These are phyloP conservation scores for Crematogaster levior DNA, from an alignment of 2,888 invertebrate genomes.

Conservation along the genomic window DNA sequence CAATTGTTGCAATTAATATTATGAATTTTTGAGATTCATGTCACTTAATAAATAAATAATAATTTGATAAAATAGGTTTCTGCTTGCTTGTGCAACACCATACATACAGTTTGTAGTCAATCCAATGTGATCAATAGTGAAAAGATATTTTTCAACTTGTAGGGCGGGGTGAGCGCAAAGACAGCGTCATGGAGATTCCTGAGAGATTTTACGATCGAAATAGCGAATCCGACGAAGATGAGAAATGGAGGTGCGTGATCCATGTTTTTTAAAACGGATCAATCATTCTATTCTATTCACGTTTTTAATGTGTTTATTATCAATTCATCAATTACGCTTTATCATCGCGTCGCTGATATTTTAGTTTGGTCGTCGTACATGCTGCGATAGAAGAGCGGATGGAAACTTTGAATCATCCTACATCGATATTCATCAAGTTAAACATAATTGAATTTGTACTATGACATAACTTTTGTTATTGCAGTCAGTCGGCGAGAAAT, in stretches of 20 bases:
- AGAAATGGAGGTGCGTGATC: slow-evolving; percentile 83
- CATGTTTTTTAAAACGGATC: slow-evolving; percentile 23
- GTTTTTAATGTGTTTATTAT: not conserved
- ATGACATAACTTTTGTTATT: slow-evolving; percentile 25
- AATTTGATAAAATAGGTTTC: not conserved
- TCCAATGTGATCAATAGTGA: slow-evolving; percentile 39
- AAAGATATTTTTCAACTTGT: slow-evolving; percentile 66
- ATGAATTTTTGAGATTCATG: not conserved
- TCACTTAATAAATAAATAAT: slow-evolving; percentile 7
- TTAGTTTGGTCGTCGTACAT: not conserved
- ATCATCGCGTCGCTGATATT: slow-evolving; percentile 9
- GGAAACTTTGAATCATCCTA: not conserved
- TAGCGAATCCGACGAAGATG: slow-evolving; percentile 87
- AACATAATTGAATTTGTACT: slow-evolving; percentile 18
- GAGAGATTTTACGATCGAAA: slow-evolving; percentile 87
- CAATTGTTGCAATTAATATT: not conserved
- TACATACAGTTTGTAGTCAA: slow-evolving; percentile 46
- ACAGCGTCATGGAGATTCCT: slow-evolving; percentile 87
- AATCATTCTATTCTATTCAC: not conserved
- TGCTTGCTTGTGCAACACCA: not conserved
- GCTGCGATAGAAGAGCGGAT: not conserved
- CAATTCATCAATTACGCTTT: slow-evolving; percentile 33
- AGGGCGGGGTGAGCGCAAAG: slow-evolving; percentile 87
- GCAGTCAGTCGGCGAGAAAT: slow-evolving; percentile 78
- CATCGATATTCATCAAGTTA: slow-evolving; percentile 30